A percentile compares a stretch with the other conserved stretches of the same genome.
Evolutionary conservation across 2,888 invertebrate genomes (phyloP).

Genomic region (Metacarcinus magister): DNA sequence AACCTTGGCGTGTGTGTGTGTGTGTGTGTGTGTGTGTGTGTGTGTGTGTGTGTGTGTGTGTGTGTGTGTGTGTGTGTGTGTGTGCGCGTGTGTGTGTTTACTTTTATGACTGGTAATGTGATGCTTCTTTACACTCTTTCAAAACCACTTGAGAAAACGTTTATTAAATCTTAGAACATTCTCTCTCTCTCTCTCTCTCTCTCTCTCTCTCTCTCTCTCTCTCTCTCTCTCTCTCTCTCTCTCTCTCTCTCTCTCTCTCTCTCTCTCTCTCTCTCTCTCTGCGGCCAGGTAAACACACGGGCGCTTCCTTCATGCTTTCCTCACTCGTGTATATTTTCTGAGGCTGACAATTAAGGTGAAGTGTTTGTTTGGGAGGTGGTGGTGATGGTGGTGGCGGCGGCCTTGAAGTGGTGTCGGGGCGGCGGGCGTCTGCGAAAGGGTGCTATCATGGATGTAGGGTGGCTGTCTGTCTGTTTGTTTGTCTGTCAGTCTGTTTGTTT

Average conservation of each 20-base stretch:
- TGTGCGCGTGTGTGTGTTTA: background rate
- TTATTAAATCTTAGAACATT: no score
- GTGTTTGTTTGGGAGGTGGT: background rate
- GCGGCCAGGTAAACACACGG: background rate
- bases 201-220: background rate
- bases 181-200: background rate
- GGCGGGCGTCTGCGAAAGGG: background rate
- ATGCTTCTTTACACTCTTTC: background rate
- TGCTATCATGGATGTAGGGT: background rate
- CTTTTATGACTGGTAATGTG: background rate
- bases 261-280: background rate
- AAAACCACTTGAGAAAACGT: background rate
- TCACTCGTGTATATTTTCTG: background rate
- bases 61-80: background rate
- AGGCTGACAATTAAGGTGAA: background rate
- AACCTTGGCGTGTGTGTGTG: background rate
- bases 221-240: background rate
- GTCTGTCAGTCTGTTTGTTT: background rate
- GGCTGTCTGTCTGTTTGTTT: slow-evolving; percentile 1
- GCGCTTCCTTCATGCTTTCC: background rate
- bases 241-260: background rate
- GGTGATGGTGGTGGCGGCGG: background rate
- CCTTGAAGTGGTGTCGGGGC: background rate
- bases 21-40: slow-evolving; percentile 56
- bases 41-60: slow-evolving; percentile 58